A percentile compares a stretch with the other conserved stretches of the same genome.
phyloP scores from a whole-genome alignment of 2,113 vertebrate species.

The Scophthalmus maximus region DNA sequence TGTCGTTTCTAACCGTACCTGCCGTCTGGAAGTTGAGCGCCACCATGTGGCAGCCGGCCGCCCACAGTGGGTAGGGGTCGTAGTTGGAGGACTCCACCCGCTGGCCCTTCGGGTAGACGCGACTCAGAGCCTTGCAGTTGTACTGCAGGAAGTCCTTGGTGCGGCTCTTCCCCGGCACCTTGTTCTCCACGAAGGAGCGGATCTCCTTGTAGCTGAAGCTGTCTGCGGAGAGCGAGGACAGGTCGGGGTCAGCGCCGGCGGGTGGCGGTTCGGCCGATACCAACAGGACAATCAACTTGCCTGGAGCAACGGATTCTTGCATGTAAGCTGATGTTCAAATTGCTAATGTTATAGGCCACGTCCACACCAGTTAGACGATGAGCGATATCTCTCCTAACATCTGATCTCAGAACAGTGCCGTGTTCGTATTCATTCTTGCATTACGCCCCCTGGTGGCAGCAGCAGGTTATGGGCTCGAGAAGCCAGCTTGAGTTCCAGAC shows the following conservation, averaged over 20 bases:
- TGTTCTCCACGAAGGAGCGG: slow-evolving; percentile 96
- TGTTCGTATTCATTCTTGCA: no score
- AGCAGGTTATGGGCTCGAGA: no score
- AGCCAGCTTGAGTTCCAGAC: no score
- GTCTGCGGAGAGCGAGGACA: slow-evolving; percentile 75
- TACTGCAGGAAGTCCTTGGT: slow-evolving; percentile 87
- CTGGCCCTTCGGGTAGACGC: slow-evolving; percentile 95
- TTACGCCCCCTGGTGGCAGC: no score
- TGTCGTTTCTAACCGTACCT: no score
- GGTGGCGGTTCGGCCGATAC: background rate
- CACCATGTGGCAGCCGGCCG: slow-evolving; percentile 94
- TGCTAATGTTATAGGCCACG: no score
- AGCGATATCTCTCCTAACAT: no score
- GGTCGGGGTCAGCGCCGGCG: background rate
- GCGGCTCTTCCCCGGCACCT: slow-evolving; percentile 85
- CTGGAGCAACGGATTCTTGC: no score
- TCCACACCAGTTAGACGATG: no score
- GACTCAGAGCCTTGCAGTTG: slow-evolving; percentile 92
- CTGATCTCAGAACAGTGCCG: no score
- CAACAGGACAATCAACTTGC: background rate
- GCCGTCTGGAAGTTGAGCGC: slow-evolving; percentile 97
- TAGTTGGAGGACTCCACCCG: slow-evolving; percentile 98
- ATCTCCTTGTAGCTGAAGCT: slow-evolving; percentile 91
- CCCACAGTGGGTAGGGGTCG: slow-evolving; percentile 93
- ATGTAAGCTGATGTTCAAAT: no score